phyloP scores from a whole-genome alignment of 2,113 vertebrate genomes.

The Candoia aspera region DNA sequence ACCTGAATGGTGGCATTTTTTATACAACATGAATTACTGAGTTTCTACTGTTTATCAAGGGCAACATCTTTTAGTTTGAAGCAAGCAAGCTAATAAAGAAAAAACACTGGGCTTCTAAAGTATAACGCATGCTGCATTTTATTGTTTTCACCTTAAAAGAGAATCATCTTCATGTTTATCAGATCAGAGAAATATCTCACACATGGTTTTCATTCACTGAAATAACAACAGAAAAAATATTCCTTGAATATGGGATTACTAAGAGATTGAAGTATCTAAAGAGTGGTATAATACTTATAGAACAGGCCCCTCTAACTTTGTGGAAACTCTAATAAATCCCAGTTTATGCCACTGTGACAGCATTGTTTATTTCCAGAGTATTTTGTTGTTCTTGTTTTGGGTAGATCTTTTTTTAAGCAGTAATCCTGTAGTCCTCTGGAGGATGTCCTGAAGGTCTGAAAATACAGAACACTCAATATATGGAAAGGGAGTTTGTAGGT shows the following conservation, averaged over 20 bases:
- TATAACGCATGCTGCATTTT: background rate
- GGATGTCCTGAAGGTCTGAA: background rate
- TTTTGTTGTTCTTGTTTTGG: no score
- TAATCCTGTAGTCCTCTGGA: background rate
- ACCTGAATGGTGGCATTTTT: slow-evolving; percentile 23
- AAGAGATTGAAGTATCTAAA: background rate
- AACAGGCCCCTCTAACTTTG: background rate
- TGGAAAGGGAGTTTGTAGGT: background rate
- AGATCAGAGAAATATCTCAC: slow-evolving; percentile 15
- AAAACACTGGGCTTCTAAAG: background rate
- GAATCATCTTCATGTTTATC: background rate
- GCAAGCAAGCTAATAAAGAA: slow-evolving; percentile 28
- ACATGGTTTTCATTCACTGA: slow-evolving; percentile 4
- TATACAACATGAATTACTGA: slow-evolving; percentile 48
- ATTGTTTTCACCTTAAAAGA: background rate
- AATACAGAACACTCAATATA: background rate
- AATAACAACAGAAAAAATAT: background rate
- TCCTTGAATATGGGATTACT: slow-evolving; percentile 7
- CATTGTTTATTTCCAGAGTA: no score
- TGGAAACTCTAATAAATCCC: background rate
- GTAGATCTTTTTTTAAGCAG: background rate
- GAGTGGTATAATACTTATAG: background rate
- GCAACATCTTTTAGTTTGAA: slow-evolving; percentile 27
- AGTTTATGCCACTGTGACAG: no score
- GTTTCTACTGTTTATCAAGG: slow-evolving; percentile 44